Evolutionary conservation across 1,140 invertebrate species (phyloP).

Genomic region (Amyelois transitella): DNA sequence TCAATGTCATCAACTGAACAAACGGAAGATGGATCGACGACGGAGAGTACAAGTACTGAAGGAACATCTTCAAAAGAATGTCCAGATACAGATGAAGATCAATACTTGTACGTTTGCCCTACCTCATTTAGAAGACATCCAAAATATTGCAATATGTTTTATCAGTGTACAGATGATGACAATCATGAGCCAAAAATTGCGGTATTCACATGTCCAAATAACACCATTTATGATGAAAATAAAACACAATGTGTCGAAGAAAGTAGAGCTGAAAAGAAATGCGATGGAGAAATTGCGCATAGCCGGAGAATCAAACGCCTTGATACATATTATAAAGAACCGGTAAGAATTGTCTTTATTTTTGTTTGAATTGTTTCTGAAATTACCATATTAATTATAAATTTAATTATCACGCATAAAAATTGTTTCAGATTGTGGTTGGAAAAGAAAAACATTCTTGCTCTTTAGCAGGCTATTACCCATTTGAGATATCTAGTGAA

Average conservation of each 20-base stretch:
- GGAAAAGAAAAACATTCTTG: conserved; percentile 76
- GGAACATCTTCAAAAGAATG: conserved; percentile 47
- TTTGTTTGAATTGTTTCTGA: neutral
- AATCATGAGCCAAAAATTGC: conserved; percentile 82
- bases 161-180: conserved; percentile 82
- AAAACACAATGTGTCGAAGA: conserved; percentile 81
- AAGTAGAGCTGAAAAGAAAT: conserved; percentile 74
- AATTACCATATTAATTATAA: too few species aligned
- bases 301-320: conserved; percentile 74
- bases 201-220: conserved; percentile 83
- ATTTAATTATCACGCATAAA: neutral
- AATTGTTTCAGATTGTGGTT: conserved; percentile 76
- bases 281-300: conserved; percentile 73
- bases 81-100: conserved; percentile 77
- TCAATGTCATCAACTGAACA: conserved; percentile 17
- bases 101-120: conserved; percentile 83
- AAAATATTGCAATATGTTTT: conserved; percentile 88
- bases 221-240: conserved; percentile 83
- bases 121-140: conserved; percentile 88
- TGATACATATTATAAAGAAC: conserved; percentile 70
- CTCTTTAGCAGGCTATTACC: conserved; percentile 80
- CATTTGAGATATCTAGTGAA: conserved; percentile 76
- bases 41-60: conserved; percentile 25
- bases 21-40: conserved; percentile 26
- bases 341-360: conserved; percentile 68